A percentile compares a stretch with the other conserved stretches of the same genome.
Conservation (phyloP, 2,888 invertebrate genomes). For the Calameuta pallipes region DNA sequence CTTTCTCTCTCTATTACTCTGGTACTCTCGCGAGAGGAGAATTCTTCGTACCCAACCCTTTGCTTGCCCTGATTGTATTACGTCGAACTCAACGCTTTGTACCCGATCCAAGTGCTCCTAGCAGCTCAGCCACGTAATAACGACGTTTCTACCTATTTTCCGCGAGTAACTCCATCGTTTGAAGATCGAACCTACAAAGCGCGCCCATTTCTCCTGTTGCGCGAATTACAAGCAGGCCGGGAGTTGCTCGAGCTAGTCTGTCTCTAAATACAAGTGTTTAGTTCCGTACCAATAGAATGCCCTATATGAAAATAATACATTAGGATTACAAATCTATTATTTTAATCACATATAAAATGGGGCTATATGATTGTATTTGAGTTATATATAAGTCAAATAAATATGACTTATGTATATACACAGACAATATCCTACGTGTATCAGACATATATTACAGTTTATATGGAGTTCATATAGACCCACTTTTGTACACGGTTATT, state of each 20-base stretch:
- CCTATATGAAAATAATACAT: not conserved
- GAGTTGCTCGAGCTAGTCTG: not conserved
- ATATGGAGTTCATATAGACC: not conserved
- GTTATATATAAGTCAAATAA: no score
- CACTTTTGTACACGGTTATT: not conserved
- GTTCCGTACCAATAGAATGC: not conserved
- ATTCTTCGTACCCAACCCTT: not conserved
- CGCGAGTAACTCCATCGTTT: conserved; percentile 26
- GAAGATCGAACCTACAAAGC: conserved; percentile 40
- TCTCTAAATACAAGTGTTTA: not conserved
- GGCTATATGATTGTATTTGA: not conserved
- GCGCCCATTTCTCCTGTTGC: conserved; percentile 29
- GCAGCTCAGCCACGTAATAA: not conserved
- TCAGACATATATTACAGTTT: not conserved
- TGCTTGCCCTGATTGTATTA: not conserved
- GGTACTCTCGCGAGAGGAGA: not conserved
- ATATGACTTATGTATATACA: not conserved
- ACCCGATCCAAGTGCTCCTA: not conserved
- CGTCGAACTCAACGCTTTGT: conserved; percentile 1
- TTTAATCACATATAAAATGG: not conserved
- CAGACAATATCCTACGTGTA: not conserved
- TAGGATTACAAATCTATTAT: not conserved
- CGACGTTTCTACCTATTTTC: conserved; percentile 15
- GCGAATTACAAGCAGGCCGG: not conserved
- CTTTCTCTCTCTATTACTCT: not conserved